Evolutionary conservation across 2,113 vertebrate species (phyloP), one percentile per base, ranked within the genome.

Genomic region (Callocephalon fimbriatum): DNA sequence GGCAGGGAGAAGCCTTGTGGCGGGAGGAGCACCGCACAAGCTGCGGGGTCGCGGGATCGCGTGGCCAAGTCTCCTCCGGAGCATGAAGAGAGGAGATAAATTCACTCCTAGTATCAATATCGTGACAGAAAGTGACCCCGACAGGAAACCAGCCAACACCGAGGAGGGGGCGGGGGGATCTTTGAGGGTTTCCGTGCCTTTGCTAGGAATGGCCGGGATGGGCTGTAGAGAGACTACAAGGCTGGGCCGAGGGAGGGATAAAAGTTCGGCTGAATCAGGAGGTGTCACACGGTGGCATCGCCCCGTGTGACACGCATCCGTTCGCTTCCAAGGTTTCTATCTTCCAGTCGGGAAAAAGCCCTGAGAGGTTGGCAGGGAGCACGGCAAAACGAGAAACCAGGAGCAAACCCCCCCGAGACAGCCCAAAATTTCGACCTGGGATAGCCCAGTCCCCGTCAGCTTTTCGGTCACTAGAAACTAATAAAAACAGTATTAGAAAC

Each of bases 371-470:
- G 10, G 3, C 61, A 50, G 23, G 32, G 47, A 6, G 1, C 38
- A 35, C 0, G 7, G 44, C 8, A n/a, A n/a, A 40, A 63, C 1
- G 25, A n/a, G 5, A 19, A 25, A 22, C 4, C 13, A 7, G 25
- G 7, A 72, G 23, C 56, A 31, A 38, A 29, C 19, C 15, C 58
- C 40, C 6, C 21, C 1, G 1, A 6, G 6, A 10, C 29, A 35
- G 11, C 42, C 35, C 87, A 22, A 18, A 66, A 58, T 40, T 81
- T 89, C 6, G 0, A 21, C 20, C 40, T 37, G 72, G 56, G 32
- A 50, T 12, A 77, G 2, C 11, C 4, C 38, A 25, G 54, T 53
- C 31, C 17, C 32, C 4, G 1, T 7, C 16, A 83, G 54, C n/a
- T 15, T 76, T 88, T 51, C 62, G 9, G 15, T 58, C 53, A 26